These are phyloP conservation scores for Chalcis sispes DNA, from an alignment of 2,888 invertebrate genomes.

Conservation along the genomic window DNA sequence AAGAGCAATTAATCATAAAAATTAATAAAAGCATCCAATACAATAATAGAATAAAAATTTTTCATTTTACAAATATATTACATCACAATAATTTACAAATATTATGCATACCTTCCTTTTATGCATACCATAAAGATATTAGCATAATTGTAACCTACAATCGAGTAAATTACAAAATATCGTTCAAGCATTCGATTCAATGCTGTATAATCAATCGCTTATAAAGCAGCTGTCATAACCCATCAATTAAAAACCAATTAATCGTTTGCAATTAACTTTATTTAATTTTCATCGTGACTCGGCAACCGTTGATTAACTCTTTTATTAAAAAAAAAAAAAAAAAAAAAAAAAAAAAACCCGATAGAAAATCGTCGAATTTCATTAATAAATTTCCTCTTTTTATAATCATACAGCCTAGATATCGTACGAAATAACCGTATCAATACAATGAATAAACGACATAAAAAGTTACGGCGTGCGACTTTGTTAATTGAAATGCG, in stretches of 20 bases:
- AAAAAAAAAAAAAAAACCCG: no score
- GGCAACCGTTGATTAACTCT: neutral
- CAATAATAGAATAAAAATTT: no score
- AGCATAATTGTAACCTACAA: no score
- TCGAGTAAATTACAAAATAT: slow-evolving; percentile 11
- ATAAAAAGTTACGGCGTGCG: slow-evolving; percentile 29
- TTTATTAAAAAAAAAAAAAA: no score
- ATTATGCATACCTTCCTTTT: no score
- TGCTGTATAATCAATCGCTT: neutral
- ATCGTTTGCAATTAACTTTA: neutral
- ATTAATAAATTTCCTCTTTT: slow-evolving; percentile 14
- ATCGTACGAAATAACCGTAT: neutral
- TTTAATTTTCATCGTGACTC: neutral
- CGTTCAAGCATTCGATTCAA: neutral
- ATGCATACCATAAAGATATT: no score
- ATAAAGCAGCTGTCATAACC: neutral
- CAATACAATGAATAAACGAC: slow-evolving; percentile 34
- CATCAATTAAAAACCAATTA: slow-evolving; percentile 9
- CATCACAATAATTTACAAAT: no score
- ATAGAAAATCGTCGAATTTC: neutral
- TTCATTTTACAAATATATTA: no score
- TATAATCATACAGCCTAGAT: no score
- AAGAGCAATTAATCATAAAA: no score
- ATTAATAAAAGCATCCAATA: no score
- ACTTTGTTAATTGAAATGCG: slow-evolving; percentile 37